A percentile compares a stretch with the other conserved stretches of the same genome.
Conservation (phyloP, 2,797 vertebrate species). For the Nyctibius grandis region DNA sequence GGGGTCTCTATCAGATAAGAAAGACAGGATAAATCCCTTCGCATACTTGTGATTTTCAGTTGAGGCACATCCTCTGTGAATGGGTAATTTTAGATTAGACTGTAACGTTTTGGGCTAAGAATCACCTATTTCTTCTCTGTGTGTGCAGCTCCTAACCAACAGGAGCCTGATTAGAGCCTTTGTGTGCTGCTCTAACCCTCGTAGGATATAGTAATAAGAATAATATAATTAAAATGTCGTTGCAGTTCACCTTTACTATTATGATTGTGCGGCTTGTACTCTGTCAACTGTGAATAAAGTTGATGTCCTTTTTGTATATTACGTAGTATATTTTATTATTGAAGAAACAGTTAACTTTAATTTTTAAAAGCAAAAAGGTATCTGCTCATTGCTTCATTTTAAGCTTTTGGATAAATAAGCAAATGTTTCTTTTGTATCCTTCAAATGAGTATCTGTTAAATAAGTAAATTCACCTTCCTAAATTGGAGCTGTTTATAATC, state of each 20-base stretch:
- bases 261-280: not conserved
- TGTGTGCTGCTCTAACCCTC: not conserved
- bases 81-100: not conserved
- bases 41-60: not conserved
- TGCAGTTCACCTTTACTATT: slow-evolving; percentile 34
- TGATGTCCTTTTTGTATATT: slow-evolving; percentile 28
- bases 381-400: slow-evolving; percentile 25
- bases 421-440: slow-evolving; percentile 46
- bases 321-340: slow-evolving; percentile 49
- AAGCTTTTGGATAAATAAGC: slow-evolving; percentile 36
- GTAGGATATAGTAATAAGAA: not conserved
- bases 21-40: not conserved
- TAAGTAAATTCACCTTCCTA: slow-evolving; percentile 19
- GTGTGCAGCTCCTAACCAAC: not conserved
- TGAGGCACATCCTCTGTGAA: not conserved
- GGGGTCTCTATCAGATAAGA: not conserved
- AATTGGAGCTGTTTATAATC: slow-evolving; percentile 35
- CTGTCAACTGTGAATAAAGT: slow-evolving; percentile 28
- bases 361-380: not conserved
- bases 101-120: not conserved
- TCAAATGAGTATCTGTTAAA: slow-evolving; percentile 49
- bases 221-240: not conserved
- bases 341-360: slow-evolving; percentile 3
- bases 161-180: not conserved
- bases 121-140: not conserved